Evolutionary conservation across 2,113 vertebrate species (phyloP), one percentile per base, ranked within the genome.

Genomic region (Syngnathus typhle): DNA sequence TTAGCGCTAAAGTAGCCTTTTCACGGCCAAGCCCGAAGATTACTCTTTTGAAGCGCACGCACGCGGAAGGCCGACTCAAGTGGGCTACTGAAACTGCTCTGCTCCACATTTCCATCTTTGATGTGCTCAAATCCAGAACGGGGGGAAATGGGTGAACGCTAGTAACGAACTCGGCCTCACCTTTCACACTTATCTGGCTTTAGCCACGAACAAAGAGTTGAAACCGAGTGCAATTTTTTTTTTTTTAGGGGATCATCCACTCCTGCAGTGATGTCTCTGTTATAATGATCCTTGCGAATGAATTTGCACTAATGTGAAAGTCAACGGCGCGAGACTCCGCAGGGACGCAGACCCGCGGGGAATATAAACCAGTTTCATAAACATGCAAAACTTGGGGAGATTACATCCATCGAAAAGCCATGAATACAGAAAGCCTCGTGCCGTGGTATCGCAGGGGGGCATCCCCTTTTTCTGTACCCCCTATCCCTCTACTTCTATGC

Each of bases 21-120:
- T 91, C 70, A 82, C 83, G 76, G 78, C 65, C 82, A 89, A 91
- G 81, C 83, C 85, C 41, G 13, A 68, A 84, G 89, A 89, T 91
- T 89, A 90, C 69, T 41, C 70, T 66, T 89, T 87, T 86, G 87
- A 87, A 83, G 69, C 65, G 80, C 74, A 70, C 37, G 60, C 80
- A 79, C 71, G 70, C 74, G 72, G 60, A 72, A 79, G 77, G 75
- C 76, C 73, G 69, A 75, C 76, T 72, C 68, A 76, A 67, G 72
- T 16, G 77, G 68, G 75, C 73, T 74, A 70, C 73, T 65, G 64
- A 66, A 67, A 65, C 67, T 70, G 74, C 74, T 77, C 73, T 27
- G 71, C 68, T 79, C 62, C 39, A 18, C 59, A 85, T 86, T 82
- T 86, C 73, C 56, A 63, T 75, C 78, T 91, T 90, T 90, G 85